Evolutionary conservation across 2,797 vertebrate species (phyloP).

Genomic region (Oceanodroma leucorhoa): DNA sequence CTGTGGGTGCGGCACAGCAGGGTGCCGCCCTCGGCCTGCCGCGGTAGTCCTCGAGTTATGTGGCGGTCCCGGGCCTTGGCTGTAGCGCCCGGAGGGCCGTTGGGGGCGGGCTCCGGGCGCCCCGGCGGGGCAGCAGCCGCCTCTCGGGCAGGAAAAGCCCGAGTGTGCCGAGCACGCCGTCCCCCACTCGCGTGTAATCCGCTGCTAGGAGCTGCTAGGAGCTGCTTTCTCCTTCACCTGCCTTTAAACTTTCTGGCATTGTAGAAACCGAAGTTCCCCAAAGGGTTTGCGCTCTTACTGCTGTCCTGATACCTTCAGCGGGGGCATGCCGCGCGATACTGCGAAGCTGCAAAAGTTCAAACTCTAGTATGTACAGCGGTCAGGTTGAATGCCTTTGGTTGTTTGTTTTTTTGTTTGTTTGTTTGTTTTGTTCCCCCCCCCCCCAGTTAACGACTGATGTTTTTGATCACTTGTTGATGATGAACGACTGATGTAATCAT

Average conservation of each 20-base stretch:
- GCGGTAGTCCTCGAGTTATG: too few relatives aligned
- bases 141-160: fast-evolving
- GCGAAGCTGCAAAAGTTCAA: neutral
- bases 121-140: too few relatives aligned
- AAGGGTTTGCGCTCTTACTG: neutral
- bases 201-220: too few relatives aligned
- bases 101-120: too few relatives aligned
- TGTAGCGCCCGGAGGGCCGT: too few relatives aligned
- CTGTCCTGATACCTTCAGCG: fast-evolving
- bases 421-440: fast-evolving
- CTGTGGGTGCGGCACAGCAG: too few relatives aligned
- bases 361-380: fast-evolving
- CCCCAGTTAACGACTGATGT: fast-evolving
- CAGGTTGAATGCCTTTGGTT: neutral
- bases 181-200: fast-evolving
- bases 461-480: neutral
- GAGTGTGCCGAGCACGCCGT: fast-evolving
- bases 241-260: fast-evolving
- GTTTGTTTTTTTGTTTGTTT: too few relatives aligned
- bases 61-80: neutral
- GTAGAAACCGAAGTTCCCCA: fast-evolving
- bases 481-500: neutral
- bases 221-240: fast-evolving
- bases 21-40: neutral
- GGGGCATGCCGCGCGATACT: fast-evolving